phyloP scores from a whole-genome alignment of 2,888 invertebrate species.

The Volucella zonaria region DNA sequence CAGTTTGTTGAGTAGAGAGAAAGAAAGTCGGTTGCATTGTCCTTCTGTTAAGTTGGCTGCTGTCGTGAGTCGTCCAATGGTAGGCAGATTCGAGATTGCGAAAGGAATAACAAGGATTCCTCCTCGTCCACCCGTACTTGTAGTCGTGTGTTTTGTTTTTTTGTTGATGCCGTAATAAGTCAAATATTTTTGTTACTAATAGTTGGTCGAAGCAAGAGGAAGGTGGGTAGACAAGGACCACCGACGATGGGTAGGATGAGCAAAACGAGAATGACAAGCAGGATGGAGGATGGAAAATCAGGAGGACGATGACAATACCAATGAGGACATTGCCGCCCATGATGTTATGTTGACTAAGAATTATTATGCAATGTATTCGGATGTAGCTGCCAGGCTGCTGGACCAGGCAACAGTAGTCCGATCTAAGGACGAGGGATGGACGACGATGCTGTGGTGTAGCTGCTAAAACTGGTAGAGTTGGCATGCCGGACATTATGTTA shows the following conservation, averaged over 20 bases:
- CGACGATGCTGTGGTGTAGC: neutral
- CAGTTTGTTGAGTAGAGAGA: slow-evolving; percentile 53
- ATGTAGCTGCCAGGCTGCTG: slow-evolving; percentile 49
- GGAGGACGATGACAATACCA: slow-evolving; percentile 7
- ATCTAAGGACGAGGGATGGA: neutral
- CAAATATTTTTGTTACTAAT: slow-evolving; percentile 65
- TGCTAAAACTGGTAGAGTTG: slow-evolving; percentile 1
- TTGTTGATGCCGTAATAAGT: slow-evolving; percentile 49
- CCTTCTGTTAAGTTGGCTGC: slow-evolving; percentile 34
- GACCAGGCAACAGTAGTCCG: slow-evolving; percentile 31
- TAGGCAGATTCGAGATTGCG: neutral
- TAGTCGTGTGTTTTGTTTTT: neutral
- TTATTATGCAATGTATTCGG: slow-evolving; percentile 65
- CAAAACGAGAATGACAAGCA: slow-evolving; percentile 10
- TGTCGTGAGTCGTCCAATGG: slow-evolving; percentile 8
- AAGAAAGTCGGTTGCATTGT: slow-evolving; percentile 42
- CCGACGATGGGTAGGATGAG: neutral
- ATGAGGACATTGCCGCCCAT: slow-evolving; percentile 55
- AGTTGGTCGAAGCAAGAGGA: slow-evolving; percentile 22
- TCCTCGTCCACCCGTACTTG: no score
- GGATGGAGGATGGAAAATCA: neutral
- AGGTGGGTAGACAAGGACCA: neutral
- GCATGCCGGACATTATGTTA: slow-evolving; percentile 50
- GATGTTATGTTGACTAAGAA: slow-evolving; percentile 57
- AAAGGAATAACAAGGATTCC: slow-evolving; percentile 37